phyloP scores from a whole-genome alignment of 2,113 vertebrate genomes.

The Eudyptes chrysolophus region DNA sequence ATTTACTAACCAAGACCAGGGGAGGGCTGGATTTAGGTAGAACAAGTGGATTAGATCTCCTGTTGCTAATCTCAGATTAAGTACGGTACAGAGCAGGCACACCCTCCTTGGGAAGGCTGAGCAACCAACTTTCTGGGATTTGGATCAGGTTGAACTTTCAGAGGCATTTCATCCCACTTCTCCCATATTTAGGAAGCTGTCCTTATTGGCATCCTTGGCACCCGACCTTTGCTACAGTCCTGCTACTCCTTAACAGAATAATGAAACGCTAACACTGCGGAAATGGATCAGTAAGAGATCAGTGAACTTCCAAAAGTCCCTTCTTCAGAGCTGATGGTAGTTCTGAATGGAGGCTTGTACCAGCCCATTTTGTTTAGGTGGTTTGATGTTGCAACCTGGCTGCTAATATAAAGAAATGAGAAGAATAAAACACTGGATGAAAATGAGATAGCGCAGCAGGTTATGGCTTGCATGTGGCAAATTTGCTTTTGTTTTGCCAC shows the following conservation, averaged over 20 bases:
- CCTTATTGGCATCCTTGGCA: background rate
- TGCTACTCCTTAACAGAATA: background rate
- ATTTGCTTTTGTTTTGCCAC: constrained; percentile 34
- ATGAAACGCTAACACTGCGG: background rate
- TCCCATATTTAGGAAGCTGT: background rate
- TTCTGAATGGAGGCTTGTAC: background rate
- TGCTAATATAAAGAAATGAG: constrained; percentile 45
- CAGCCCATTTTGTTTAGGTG: background rate
- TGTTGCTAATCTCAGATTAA: background rate
- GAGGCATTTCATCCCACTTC: background rate
- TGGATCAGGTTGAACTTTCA: background rate
- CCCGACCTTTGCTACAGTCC: background rate
- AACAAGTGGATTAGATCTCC: background rate
- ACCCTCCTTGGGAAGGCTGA: background rate
- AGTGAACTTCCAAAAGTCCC: background rate
- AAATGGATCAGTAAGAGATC: background rate
- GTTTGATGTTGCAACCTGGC: constrained; percentile 52
- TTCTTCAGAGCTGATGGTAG: background rate
- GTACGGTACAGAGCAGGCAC: background rate
- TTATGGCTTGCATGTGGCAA: constrained; percentile 45
- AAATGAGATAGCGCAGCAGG: constrained; percentile 56
- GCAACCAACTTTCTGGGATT: background rate
- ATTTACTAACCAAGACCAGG: background rate
- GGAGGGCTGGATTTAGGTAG: background rate
- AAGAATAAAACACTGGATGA: constrained; percentile 35